These are phyloP conservation scores for Macrostomum lignano DNA, from an alignment of 1,140 invertebrate species.

Conservation along the genomic window DNA sequence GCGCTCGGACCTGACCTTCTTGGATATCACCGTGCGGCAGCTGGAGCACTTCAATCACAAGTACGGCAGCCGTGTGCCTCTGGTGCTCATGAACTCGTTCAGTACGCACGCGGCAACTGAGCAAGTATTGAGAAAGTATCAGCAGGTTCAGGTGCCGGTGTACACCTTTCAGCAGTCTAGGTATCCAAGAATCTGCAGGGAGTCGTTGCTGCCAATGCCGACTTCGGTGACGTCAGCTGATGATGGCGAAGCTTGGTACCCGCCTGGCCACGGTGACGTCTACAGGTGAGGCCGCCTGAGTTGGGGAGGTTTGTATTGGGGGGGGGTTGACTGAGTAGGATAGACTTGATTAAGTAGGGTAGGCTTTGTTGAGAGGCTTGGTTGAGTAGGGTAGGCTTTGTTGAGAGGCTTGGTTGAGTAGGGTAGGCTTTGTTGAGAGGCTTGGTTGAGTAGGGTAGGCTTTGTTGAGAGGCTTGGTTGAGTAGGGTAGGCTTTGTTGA, in stretches of 20 bases:
- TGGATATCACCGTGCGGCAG: constrained; percentile 92
- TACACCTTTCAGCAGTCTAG: constrained; percentile 88
- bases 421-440: too few relatives aligned
- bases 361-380: too few relatives aligned
- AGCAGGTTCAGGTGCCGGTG: constrained; percentile 67
- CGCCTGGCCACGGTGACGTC: constrained; percentile 93
- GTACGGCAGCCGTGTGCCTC: constrained; percentile 69
- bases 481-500: too few relatives aligned
- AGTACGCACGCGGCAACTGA: constrained; percentile 93
- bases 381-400: too few relatives aligned
- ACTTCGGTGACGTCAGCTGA: too few relatives aligned
- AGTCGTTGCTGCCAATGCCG: constrained; percentile 71
- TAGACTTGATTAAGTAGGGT: too few relatives aligned
- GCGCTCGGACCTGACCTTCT: constrained; percentile 78
- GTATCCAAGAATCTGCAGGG: constrained; percentile 69
- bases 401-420: too few relatives aligned
- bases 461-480: too few relatives aligned
- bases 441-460: too few relatives aligned
- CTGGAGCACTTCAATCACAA: constrained; percentile 89
- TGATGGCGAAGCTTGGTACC: constrained; percentile 49
- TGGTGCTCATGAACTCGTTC: constrained; percentile 97
- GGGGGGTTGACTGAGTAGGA: too few relatives aligned
- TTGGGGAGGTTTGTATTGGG: too few relatives aligned
- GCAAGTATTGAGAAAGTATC: constrained; percentile 70
- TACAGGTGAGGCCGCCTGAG: too few relatives aligned